These are phyloP conservation scores for Zapornia atra DNA, from an alignment of 2,113 vertebrate species.

Conservation along the genomic window DNA sequence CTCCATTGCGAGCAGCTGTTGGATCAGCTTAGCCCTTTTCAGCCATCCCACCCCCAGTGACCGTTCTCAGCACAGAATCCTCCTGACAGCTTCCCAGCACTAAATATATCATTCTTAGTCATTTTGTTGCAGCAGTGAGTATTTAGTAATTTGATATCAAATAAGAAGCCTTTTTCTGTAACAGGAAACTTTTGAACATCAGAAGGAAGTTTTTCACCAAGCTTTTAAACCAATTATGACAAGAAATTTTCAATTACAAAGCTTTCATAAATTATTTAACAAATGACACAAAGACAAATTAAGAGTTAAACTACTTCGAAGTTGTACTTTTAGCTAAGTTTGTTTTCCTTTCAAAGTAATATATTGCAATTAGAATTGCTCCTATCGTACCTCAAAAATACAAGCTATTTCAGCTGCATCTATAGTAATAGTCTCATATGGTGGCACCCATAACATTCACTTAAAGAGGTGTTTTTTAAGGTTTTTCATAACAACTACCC, in stretches of 20 bases:
- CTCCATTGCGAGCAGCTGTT: background rate
- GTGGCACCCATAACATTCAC: background rate
- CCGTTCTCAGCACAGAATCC: background rate
- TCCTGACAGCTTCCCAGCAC: background rate
- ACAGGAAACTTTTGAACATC: background rate
- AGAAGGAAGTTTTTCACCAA: background rate
- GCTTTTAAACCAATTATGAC: background rate
- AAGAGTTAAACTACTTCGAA: background rate
- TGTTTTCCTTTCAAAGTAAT: background rate
- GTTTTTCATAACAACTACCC: background rate
- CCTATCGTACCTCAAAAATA: background rate
- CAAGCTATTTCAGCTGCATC: background rate
- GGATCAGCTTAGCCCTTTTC: background rate
- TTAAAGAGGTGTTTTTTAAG: accelerated
- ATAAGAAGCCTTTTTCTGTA: background rate
- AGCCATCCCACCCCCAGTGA: background rate
- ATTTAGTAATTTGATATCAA: background rate
- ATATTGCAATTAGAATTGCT: background rate
- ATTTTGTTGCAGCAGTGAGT: background rate
- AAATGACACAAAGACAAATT: background rate
- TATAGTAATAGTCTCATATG: background rate
- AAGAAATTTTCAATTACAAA: background rate
- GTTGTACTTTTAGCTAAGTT: background rate
- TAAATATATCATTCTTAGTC: background rate
- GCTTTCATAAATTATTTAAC: background rate